Evolutionary conservation across 1,140 invertebrate species (phyloP), one percentile per base, ranked within the genome.

Genomic region (Drosophila subobscura): DNA sequence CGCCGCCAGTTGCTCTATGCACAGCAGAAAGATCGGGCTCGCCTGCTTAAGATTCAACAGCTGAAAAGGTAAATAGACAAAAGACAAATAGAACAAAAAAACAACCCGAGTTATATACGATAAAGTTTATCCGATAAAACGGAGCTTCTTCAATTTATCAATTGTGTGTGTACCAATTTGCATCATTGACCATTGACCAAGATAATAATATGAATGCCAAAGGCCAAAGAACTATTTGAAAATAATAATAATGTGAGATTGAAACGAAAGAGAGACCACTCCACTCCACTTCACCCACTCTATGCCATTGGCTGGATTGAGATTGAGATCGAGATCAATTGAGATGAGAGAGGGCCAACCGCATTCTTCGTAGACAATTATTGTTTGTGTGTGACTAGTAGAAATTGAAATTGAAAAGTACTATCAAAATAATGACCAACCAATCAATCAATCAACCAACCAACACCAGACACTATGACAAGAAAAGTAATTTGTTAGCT

Each of bases 1-100:
- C 90, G 90, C 58, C 79, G 77, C 52, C 86, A 91, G 59, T 72
- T 91, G 55, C 64, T 91, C 27, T 90, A 85, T 75, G 90, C 90
- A 12, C 80, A 89, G 64, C 90, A 91, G 52, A 91, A 89, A 90
- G 90, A 91, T 74, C 81, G 89, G 49, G 85, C 81, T 27, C 81
- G 90, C 51, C 59, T 90, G 56, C 73, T 91, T 49, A 91, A 91
- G 71, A 90, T 91, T 68, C 81, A 90, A 72, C 85, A 91, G 57
- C 63, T 91, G 61, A 90, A 90, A 89, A 91, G 90, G 90, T 91
- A 91, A 90, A 70, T 91, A 89, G 64, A 74, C 44, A 41, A 64
- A 40, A 37, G 10, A 41, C 3, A 33, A 33, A 37, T 37, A 37
- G 33, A 6, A 27, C 25, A 46, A 60, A 44, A n/a, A 72, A 64